Conservation (phyloP, 2,888 invertebrate genomes). For the Doris montereyensis region DNA sequence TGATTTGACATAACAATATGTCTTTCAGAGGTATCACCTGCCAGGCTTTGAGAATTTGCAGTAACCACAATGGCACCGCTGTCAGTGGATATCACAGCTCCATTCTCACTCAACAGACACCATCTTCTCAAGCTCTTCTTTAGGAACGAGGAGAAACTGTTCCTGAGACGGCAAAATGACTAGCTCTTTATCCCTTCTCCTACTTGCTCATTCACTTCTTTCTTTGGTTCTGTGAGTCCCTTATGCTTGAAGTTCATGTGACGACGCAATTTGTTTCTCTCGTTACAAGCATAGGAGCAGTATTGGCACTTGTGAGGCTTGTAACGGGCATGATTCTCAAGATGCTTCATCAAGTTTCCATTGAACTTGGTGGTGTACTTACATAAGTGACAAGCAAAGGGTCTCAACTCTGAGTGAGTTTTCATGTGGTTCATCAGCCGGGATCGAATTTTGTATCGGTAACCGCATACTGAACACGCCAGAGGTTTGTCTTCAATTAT, state of each 20-base stretch:
- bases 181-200: no score
- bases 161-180: no score
- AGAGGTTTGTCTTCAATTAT: slow-evolving; percentile 37
- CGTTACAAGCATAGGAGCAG: slow-evolving; percentile 24
- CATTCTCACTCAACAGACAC: no score
- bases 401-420: slow-evolving; percentile 30
- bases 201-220: slow-evolving; percentile 1
- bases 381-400: slow-evolving; percentile 27
- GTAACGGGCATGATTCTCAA: slow-evolving; percentile 32
- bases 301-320: slow-evolving; percentile 21
- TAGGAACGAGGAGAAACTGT: no score
- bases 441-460: slow-evolving; percentile 29
- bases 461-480: slow-evolving; percentile 16
- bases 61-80: no score
- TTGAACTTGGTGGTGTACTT: slow-evolving; percentile 31
- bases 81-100: no score
- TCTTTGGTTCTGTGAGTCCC: not conserved
- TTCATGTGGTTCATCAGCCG: slow-evolving; percentile 31
- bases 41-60: no score
- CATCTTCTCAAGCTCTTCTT: no score
- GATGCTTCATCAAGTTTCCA: slow-evolving; percentile 36
- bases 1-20: no score
- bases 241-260: slow-evolving; percentile 32
- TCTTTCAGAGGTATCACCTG: no score
- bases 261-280: slow-evolving; percentile 31